These are phyloP conservation scores for Hepsetus odoe DNA, from an alignment of 2,113 vertebrate species.

Conservation along the genomic window DNA sequence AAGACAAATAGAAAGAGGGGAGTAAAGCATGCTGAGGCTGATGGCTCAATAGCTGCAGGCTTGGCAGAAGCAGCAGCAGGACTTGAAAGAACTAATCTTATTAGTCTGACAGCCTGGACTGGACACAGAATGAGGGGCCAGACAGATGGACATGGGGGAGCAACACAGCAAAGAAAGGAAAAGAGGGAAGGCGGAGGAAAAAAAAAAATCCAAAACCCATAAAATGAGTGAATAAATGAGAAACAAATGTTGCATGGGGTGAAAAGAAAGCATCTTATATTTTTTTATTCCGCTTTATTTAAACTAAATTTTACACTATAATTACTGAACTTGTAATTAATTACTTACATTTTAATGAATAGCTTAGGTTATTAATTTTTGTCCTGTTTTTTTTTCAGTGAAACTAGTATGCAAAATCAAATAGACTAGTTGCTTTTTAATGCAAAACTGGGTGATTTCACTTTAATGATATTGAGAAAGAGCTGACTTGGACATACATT, in stretches of 20 bases:
- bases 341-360: too few relatives aligned
- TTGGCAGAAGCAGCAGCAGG: constrained; percentile 47
- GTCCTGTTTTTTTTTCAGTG: too few relatives aligned
- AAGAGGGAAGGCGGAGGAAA: not conserved
- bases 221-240: not conserved
- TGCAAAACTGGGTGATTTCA: too few relatives aligned
- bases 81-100: constrained; percentile 67
- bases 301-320: too few relatives aligned
- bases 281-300: not conserved
- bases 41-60: constrained; percentile 55
- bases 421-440: too few relatives aligned
- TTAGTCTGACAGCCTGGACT: constrained; percentile 68
- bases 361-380: too few relatives aligned
- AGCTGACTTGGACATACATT: constrained; percentile 27
- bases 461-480: too few relatives aligned
- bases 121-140: constrained; percentile 60
- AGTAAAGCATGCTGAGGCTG: constrained; percentile 51
- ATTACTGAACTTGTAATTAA: too few relatives aligned
- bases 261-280: not conserved
- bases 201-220: too few relatives aligned
- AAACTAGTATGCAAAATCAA: too few relatives aligned
- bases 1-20: constrained; percentile 38
- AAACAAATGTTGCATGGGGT: not conserved
- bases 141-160: constrained; percentile 58
- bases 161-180: constrained; percentile 2